phyloP scores from a whole-genome alignment of 2,113 vertebrate species.

The Neogobius melanostomus region DNA sequence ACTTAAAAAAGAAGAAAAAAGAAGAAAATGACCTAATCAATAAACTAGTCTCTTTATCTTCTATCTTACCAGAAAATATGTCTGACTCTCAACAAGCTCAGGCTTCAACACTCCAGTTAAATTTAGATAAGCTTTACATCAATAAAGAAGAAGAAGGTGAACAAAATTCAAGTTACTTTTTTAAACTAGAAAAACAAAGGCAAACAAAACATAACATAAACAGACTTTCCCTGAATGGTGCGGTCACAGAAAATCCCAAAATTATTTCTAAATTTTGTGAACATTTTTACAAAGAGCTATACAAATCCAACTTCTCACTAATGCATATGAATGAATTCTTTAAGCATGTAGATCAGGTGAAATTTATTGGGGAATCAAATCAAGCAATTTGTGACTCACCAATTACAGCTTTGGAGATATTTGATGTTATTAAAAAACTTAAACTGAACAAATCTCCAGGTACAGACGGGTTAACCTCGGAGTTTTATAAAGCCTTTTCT shows the following conservation, averaged over 20 bases:
- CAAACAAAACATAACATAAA: not conserved
- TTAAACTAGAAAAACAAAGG: not conserved
- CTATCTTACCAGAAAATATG: not conserved
- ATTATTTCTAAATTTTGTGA: no score
- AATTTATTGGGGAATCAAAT: not conserved
- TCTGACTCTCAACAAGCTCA: not conserved
- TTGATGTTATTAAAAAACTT: not conserved
- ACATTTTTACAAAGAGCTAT: no score
- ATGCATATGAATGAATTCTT: not conserved
- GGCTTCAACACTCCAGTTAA: not conserved
- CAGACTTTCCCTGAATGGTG: not conserved
- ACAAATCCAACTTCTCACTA: not conserved
- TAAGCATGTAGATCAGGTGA: no score
- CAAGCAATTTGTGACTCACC: not conserved
- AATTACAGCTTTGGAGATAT: not conserved
- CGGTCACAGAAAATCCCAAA: no score
- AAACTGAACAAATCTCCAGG: no score
- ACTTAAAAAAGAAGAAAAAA: no score
- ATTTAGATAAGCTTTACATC: not conserved
- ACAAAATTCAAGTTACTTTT: not conserved
- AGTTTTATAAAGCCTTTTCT: no score
- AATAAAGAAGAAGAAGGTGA: not conserved
- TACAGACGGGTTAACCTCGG: no score
- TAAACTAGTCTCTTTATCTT: not conserved
- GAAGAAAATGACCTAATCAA: no score